Conservation (phyloP, 1,140 invertebrate species). For the Ridgeia piscesae region DNA sequence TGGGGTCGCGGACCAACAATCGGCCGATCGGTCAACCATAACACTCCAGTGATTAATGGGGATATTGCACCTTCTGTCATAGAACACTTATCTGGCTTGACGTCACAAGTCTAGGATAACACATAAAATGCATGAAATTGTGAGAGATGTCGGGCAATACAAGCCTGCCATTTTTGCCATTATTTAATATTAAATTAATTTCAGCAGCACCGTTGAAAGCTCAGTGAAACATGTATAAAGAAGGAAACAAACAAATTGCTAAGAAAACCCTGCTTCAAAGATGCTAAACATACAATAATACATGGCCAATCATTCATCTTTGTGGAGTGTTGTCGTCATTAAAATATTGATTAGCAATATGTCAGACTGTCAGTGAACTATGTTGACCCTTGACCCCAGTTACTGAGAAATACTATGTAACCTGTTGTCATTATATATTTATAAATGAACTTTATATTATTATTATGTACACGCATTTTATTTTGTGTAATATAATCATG, state of each 20-base stretch:
- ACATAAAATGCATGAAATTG: background rate
- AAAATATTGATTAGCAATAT: background rate
- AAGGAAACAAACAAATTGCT: background rate
- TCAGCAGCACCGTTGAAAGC: too few species aligned
- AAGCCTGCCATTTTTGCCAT: too few species aligned
- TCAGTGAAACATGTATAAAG: background rate
- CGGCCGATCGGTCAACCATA: too few species aligned
- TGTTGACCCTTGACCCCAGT: background rate
- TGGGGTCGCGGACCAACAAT: too few species aligned
- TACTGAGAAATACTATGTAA: background rate
- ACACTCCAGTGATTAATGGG: background rate
- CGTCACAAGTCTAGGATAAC: background rate
- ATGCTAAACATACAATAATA: background rate
- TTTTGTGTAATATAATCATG: too few species aligned
- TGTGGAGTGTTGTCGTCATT: background rate
- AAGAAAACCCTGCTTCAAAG: background rate
- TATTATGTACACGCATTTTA: too few species aligned
- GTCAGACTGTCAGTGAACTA: background rate
- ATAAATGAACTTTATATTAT: too few species aligned
- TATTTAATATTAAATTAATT: too few species aligned
- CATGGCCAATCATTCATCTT: background rate
- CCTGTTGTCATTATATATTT: too few species aligned
- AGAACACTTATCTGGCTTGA: background rate
- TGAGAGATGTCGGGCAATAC: background rate
- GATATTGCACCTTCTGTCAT: background rate